Conservation (phyloP, 2,797 vertebrate species). For the Holocentrus rufus region DNA sequence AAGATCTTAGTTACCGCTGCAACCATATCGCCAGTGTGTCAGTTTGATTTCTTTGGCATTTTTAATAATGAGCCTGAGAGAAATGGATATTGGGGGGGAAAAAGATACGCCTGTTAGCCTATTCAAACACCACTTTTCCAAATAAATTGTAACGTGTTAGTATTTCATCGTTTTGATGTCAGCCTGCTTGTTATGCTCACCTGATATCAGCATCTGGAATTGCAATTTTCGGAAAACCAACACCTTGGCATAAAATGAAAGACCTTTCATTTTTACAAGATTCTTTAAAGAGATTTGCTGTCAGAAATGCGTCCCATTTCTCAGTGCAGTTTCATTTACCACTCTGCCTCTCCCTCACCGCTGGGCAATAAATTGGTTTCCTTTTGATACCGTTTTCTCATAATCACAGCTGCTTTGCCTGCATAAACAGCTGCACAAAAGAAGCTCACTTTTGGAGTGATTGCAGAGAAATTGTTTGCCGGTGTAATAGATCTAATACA, state of each 20-base stretch:
- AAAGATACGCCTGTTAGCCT: conserved; percentile 43
- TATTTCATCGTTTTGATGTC: conserved; percentile 59
- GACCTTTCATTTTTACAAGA: conserved; percentile 38
- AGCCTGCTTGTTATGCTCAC: conserved; percentile 42
- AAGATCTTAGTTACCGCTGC: conserved; percentile 54
- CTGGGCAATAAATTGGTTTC: conserved; percentile 14
- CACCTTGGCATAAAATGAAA: conserved; percentile 52
- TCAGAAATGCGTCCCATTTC: conserved; percentile 52
- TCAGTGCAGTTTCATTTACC: conserved; percentile 41
- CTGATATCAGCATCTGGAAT: conserved; percentile 44
- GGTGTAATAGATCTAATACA: neutral
- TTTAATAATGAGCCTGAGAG: conserved; percentile 57
- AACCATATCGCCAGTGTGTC: conserved; percentile 50
- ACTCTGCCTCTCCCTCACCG: conserved; percentile 20
- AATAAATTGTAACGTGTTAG: conserved; percentile 52
- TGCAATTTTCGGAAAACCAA: conserved; percentile 37
- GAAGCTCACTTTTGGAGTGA: conserved; percentile 21
- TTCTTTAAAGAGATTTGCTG: conserved; percentile 41
- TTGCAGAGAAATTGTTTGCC: conserved; percentile 22
- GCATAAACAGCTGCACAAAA: conserved; percentile 53
- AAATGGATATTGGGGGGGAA: conserved; percentile 48
- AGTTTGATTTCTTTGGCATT: conserved; percentile 66
- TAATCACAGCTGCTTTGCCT: conserved; percentile 44
- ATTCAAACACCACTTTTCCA: conserved; percentile 55
- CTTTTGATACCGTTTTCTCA: conserved; percentile 30